Evolutionary conservation across 1,140 invertebrate species (phyloP).

Genomic region (Drosophila bifasciata): DNA sequence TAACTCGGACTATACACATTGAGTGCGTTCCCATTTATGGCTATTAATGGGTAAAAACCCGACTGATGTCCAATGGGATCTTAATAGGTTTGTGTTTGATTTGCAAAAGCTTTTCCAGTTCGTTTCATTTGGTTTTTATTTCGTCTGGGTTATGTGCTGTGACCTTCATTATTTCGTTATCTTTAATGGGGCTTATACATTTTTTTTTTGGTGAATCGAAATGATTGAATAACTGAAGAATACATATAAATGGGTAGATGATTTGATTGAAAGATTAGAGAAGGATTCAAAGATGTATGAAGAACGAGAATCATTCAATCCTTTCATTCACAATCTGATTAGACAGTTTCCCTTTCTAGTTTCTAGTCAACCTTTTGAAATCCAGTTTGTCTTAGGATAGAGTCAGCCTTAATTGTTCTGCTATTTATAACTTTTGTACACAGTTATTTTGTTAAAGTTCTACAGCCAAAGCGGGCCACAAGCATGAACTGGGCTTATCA

Average conservation of each 20-base stretch:
- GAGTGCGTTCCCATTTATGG: conserved; percentile 12
- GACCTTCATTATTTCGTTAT: conserved; percentile 44
- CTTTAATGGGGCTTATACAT: conserved; percentile 14
- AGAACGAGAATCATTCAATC: no score
- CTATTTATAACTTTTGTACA: conserved; percentile 35
- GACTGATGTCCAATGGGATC: conserved; percentile 56
- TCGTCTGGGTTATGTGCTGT: conserved; percentile 16
- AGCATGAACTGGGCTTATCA: conserved; percentile 36
- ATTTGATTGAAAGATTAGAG: no score
- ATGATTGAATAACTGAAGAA: conserved; percentile 11
- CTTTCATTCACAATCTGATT: no score
- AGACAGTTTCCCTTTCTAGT: no score
- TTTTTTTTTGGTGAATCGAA: no score
- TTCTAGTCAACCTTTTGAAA: neutral
- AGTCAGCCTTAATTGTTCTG: conserved; percentile 36
- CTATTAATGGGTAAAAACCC: conserved; percentile 55
- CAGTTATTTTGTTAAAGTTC: conserved; percentile 45
- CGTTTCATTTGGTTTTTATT: conserved; percentile 37
- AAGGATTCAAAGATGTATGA: no score
- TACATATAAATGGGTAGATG: neutral
- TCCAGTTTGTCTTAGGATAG: conserved; percentile 42
- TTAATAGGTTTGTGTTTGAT: conserved; percentile 45
- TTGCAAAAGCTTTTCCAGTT: conserved; percentile 15
- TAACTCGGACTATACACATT: conserved; percentile 8
- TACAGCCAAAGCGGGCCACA: no score